A percentile compares a stretch with the other conserved stretches of the same genome.
phyloP scores from a whole-genome alignment of 2,113 vertebrate species.

The Corynorhinus townsendii region DNA sequence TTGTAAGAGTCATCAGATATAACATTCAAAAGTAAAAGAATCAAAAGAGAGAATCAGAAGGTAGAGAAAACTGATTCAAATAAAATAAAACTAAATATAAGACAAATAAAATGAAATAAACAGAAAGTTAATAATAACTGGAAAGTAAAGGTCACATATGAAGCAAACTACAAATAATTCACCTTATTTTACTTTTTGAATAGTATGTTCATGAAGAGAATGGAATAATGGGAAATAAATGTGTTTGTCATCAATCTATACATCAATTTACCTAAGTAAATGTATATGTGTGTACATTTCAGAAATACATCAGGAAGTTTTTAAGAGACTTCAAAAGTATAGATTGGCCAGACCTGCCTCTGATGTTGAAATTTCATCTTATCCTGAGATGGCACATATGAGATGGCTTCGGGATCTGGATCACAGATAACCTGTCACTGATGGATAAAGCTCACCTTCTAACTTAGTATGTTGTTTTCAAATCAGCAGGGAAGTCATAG shows the following conservation, averaged over 20 bases:
- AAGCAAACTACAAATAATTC: background rate
- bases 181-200: background rate
- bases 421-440: background rate
- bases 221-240: background rate
- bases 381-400: background rate
- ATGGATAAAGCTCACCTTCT: background rate
- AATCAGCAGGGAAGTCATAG: background rate
- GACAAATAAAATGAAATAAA: background rate
- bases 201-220: background rate
- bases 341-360: background rate
- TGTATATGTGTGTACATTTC: background rate
- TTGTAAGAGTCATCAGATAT: background rate
- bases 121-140: background rate
- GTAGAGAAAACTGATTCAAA: background rate
- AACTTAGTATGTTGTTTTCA: background rate
- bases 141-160: background rate
- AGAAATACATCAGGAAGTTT: background rate
- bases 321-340: background rate
- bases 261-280: background rate
- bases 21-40: background rate
- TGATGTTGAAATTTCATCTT: background rate
- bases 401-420: background rate
- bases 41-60: background rate
- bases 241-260: background rate
- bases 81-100: background rate